A percentile compares a stretch with the other conserved stretches of the same genome.
Conservation (phyloP, 2,797 vertebrate genomes). For the Rhadinocentrus ornatus region DNA sequence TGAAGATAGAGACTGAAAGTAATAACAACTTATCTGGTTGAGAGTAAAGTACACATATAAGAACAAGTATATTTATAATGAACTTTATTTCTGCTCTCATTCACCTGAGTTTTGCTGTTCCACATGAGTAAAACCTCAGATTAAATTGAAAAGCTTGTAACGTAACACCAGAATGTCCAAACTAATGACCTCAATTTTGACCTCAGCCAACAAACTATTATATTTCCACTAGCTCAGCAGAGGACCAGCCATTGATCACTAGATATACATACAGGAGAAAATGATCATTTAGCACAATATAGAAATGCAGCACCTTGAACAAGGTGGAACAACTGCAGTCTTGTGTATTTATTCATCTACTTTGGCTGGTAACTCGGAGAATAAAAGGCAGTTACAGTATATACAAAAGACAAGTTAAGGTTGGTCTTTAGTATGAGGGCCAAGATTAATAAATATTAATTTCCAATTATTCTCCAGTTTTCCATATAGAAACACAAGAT, state of each 20-base stretch:
- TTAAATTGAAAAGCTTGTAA: slow-evolving; percentile 56
- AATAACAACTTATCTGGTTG: not conserved
- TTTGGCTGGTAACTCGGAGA: slow-evolving; percentile 23
- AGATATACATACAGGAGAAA: slow-evolving; percentile 58
- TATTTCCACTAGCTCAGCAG: slow-evolving; percentile 74
- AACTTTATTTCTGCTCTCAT: slow-evolving; percentile 10
- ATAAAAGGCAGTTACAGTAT: slow-evolving; percentile 1
- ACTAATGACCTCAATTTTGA: slow-evolving; percentile 58
- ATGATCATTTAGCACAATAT: slow-evolving; percentile 60
- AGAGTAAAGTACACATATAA: not conserved
- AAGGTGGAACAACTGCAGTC: slow-evolving; percentile 42
- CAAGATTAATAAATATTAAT: slow-evolving; percentile 50
- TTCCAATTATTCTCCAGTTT: slow-evolving; percentile 34
- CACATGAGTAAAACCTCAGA: slow-evolving; percentile 28
- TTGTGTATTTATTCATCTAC: slow-evolving; percentile 28
- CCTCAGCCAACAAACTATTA: slow-evolving; percentile 63
- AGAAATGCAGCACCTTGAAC: slow-evolving; percentile 50
- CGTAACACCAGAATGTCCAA: slow-evolving; percentile 55
- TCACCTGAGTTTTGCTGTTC: slow-evolving; percentile 1
- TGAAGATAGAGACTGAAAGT: not conserved
- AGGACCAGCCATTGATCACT: slow-evolving; percentile 62
- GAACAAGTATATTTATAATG: not conserved
- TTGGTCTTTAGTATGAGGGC: slow-evolving; percentile 32
- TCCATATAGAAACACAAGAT: slow-evolving; percentile 22
- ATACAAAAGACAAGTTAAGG: slow-evolving; percentile 2